Evolutionary conservation across 2,797 vertebrate species (phyloP), one percentile per base, ranked within the genome.

Genomic region (Poeciliopsis paucimaculata): DNA sequence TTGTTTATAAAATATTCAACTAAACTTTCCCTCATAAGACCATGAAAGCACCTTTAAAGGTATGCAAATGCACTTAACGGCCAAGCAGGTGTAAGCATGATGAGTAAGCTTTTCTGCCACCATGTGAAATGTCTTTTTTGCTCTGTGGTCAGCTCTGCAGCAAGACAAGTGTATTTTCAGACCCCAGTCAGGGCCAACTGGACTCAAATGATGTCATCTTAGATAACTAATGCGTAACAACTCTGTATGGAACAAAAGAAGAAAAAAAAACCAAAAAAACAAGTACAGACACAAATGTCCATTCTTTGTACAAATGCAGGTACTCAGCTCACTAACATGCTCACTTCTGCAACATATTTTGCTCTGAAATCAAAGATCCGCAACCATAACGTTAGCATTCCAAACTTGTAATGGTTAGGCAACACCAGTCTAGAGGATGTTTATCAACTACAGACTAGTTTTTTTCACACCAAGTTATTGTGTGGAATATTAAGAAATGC

Each of bases 71-170:
- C 77, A 79, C 31, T 46, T 76, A 82, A 57, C 46, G 60, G 76
- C 79, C 81, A 84, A 89, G 86, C 86, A 91, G 90, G 83, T 85
- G 82, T 86, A 73, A 77, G 79, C 87, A 11, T 73, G 43, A 82
- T 81, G 80, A 71, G 86, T 91, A 90, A 90, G 90, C 92, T 73
- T 85, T 84, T 84, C 49, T 71, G 46, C 73, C 88, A 81, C 87
- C 76, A 49, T 76, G 62, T 90, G 84, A 89, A 79, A 73, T 6
- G 84, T 82, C 71, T 82, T 87, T 89, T 85, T 51, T 89, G 77
- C 86, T 84, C 62, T 74, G 73, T 7, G 31, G 82, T 80, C 86
- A 83, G 74, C 82, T 79, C 77, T 86, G 77, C 84, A 84, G 77
- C 76, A 53, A 43, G 83, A 76, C 71, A 20, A 7, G 28, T 81